Percentiles rank a stretch among this genome's conserved stretches.
Conservation (phyloP, 2,113 vertebrate species). For the Coregonus clupeaformis region DNA sequence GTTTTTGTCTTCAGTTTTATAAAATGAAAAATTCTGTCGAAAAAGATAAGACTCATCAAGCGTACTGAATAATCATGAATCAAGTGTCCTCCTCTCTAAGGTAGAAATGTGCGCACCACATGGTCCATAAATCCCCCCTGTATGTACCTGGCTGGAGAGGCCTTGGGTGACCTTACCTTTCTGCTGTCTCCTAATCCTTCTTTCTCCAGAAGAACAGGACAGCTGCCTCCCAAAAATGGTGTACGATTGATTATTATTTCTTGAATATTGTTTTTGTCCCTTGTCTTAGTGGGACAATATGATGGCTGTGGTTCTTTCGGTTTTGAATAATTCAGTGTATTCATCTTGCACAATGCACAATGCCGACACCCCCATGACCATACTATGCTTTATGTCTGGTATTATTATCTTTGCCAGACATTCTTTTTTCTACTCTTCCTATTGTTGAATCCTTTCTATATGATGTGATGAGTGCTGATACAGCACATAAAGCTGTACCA, state of each 20-base stretch:
- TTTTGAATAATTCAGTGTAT: background rate
- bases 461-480: constrained; percentile 5
- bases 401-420: constrained; percentile 24
- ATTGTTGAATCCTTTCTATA: background rate
- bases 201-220: background rate
- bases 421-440: constrained; percentile 13
- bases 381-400: background rate
- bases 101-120: constrained; percentile 65
- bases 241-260: background rate
- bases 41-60: constrained; percentile 65
- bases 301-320: too few relatives aligned
- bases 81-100: constrained; percentile 52
- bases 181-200: constrained; percentile 8
- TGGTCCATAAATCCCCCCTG: constrained; percentile 61
- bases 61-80: constrained; percentile 59
- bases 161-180: background rate
- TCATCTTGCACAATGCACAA: background rate
- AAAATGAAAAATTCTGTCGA: constrained; percentile 43
- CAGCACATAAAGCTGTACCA: background rate
- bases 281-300: too few relatives aligned
- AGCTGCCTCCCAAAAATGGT: background rate
- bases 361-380: background rate
- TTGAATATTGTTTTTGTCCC: background rate
- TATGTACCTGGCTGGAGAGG: constrained; percentile 52
- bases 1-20: constrained; percentile 47